Percentiles rank a stretch among this genome's conserved stretches.
Conservation (phyloP, 2,113 vertebrate species). For the Agapornis roseicollis region DNA sequence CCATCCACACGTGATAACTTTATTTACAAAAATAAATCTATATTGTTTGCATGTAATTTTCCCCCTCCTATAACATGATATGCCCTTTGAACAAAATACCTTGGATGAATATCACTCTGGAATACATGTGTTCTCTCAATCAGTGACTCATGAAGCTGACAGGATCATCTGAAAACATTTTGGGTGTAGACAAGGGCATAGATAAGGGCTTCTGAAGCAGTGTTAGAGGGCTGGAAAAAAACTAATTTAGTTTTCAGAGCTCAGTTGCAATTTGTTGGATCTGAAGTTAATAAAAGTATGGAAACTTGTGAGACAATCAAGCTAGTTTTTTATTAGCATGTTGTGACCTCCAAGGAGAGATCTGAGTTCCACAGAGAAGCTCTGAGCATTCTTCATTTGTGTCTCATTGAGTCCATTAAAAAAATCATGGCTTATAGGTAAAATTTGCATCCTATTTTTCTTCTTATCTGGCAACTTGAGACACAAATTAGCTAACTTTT, state of each 20-base stretch:
- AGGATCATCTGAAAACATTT: neutral
- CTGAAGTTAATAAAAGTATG: neutral
- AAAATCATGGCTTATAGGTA: neutral
- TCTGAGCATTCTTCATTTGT: neutral
- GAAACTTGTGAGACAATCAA: neutral
- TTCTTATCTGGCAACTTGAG: neutral
- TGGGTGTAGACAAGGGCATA: neutral
- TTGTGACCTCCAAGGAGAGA: neutral
- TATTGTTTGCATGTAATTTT: neutral
- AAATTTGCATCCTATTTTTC: neutral
- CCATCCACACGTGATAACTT: neutral
- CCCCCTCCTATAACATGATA: neutral
- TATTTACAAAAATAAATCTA: neutral
- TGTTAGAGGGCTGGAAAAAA: neutral
- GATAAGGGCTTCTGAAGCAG: neutral
- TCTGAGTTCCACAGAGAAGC: neutral
- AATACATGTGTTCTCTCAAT: neutral
- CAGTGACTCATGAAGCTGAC: neutral
- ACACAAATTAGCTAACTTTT: neutral
- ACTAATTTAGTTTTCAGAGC: neutral
- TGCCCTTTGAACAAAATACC: neutral
- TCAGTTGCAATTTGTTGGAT: neutral
- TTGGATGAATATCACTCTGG: neutral
- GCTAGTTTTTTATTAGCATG: neutral
- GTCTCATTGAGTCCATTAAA: neutral